Conservation (phyloP, 1,140 invertebrate species). For the Neodiprion fabricii region DNA sequence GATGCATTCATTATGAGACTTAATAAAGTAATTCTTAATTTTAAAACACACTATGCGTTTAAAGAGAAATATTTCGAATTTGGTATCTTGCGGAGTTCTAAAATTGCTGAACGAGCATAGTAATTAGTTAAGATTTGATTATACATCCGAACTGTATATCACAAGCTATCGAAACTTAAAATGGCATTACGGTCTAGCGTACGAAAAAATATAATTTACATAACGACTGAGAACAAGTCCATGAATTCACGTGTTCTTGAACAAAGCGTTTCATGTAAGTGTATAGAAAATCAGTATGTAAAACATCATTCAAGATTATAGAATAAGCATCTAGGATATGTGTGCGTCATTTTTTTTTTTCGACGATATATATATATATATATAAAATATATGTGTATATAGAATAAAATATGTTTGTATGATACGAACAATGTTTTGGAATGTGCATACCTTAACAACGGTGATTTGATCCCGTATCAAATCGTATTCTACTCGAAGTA, state of each 20-base stretch:
- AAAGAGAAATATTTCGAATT: slow-evolving; percentile 3
- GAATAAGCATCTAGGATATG: neutral
- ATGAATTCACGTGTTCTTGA: neutral
- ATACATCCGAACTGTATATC: neutral
- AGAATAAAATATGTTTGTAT: neutral
- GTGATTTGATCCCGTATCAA: too few species aligned
- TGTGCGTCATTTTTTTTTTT: neutral
- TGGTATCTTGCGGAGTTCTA: neutral
- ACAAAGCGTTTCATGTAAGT: neutral
- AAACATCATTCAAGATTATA: slow-evolving; percentile 1
- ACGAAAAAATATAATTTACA: neutral
- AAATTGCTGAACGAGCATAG: neutral
- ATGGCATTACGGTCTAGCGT: neutral
- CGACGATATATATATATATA: neutral
- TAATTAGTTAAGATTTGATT: neutral
- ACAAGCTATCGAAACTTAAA: neutral
- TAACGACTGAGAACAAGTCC: neutral
- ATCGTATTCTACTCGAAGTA: neutral
- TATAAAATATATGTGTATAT: neutral
- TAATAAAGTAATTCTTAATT: slow-evolving; percentile 4
- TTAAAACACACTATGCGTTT: neutral
- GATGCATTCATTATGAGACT: slow-evolving; percentile 7
- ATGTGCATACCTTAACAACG: too few species aligned
- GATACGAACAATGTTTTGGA: neutral
- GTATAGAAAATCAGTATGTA: neutral